These are phyloP conservation scores for Ptyas mucosa DNA, from an alignment of 2,113 vertebrate genomes.

Conservation along the genomic window DNA sequence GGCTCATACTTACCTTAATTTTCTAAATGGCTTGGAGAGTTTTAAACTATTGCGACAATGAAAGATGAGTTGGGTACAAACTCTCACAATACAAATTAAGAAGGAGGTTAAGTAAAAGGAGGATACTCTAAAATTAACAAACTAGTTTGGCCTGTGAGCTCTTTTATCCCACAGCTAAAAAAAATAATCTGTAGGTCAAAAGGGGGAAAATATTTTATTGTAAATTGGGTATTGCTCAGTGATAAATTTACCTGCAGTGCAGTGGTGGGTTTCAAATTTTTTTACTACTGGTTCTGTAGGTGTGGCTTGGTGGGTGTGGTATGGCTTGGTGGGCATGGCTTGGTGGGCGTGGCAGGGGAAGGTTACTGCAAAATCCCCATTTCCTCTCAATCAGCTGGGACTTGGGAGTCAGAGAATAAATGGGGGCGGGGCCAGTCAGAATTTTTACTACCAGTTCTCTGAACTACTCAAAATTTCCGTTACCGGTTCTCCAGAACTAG, in stretches of 20 bases:
- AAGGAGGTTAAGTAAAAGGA: not conserved
- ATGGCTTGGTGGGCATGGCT: too few relatives aligned
- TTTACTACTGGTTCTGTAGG: too few relatives aligned
- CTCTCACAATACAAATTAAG: not conserved
- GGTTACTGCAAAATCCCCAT: too few relatives aligned
- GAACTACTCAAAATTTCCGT: too few relatives aligned
- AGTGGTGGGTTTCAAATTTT: too few relatives aligned
- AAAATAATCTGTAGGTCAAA: conserved; percentile 14
- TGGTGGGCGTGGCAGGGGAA: too few relatives aligned
- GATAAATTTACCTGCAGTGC: conserved; percentile 11
- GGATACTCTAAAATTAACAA: not conserved
- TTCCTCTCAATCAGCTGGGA: too few relatives aligned
- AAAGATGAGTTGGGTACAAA: not conserved
- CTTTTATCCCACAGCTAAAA: conserved; percentile 53
- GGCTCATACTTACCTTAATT: not conserved
- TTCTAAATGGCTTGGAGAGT: not conserved
- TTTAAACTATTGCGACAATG: not conserved
- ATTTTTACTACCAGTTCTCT: too few relatives aligned
- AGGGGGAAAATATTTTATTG: conserved; percentile 52
- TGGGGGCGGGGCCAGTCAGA: too few relatives aligned
- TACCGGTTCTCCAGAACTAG: too few relatives aligned
- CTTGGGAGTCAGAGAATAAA: too few relatives aligned
- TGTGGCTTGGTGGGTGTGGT: too few relatives aligned
- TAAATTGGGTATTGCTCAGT: conserved; percentile 38
- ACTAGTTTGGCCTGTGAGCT: conserved; percentile 34